These are phyloP conservation scores for Euzophera pinguis DNA, from an alignment of 2,888 invertebrate species.

Conservation along the genomic window DNA sequence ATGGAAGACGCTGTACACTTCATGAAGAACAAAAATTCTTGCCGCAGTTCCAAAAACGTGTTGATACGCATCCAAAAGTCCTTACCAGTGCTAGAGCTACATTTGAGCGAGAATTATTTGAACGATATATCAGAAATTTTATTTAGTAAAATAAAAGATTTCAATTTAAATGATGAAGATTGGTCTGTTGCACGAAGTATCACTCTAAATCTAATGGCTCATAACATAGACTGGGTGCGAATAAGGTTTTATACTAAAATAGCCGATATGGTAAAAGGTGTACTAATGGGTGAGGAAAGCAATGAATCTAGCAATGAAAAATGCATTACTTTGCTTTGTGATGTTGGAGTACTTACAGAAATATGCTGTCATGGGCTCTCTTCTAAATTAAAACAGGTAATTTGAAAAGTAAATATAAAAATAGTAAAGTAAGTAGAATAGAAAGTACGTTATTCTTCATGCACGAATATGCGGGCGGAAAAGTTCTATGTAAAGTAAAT, in stretches of 20 bases:
- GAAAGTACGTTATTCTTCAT: too few relatives aligned
- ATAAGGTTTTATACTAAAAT: slow-evolving; percentile 77
- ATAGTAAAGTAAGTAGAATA: too few relatives aligned
- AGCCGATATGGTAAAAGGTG: slow-evolving; percentile 70
- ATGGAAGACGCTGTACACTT: slow-evolving; percentile 62
- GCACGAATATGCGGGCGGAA: too few relatives aligned
- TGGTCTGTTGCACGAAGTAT: slow-evolving; percentile 61
- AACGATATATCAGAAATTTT: slow-evolving; percentile 61
- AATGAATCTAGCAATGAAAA: slow-evolving; percentile 63
- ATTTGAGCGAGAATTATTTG: slow-evolving; percentile 77
- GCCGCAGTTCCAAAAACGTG: slow-evolving; percentile 46
- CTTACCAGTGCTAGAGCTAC: slow-evolving; percentile 79
- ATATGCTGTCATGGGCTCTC: slow-evolving; percentile 82
- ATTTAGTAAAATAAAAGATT: slow-evolving; percentile 47
- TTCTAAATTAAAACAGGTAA: slow-evolving; percentile 52
- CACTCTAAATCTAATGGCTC: slow-evolving; percentile 77
- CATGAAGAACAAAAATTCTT: slow-evolving; percentile 49
- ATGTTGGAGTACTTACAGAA: slow-evolving; percentile 80
- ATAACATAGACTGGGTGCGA: slow-evolving; percentile 75
- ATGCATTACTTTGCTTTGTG: slow-evolving; percentile 75
- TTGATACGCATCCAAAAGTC: slow-evolving; percentile 73
- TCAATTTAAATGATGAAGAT: slow-evolving; percentile 51
- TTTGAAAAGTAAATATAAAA: too few relatives aligned
- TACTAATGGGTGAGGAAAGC: slow-evolving; percentile 74
- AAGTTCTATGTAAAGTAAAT: too few relatives aligned